Evolutionary conservation across 2,797 vertebrate genomes (phyloP).

Genomic region (Pantherophis alleghaniensis): DNA sequence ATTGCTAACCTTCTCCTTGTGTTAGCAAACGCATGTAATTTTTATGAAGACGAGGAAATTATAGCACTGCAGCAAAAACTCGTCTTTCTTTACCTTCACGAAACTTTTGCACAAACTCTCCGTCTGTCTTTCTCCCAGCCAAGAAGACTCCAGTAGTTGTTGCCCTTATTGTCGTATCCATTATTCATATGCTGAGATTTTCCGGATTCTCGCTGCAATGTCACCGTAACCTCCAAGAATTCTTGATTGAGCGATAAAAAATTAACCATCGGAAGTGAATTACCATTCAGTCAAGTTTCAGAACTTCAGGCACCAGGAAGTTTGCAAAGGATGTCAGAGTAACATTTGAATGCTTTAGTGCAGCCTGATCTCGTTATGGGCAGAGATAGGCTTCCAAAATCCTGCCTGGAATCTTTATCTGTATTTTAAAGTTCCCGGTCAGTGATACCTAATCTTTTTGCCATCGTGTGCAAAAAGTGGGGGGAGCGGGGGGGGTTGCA

Average conservation of each 20-base stretch:
- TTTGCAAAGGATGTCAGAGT: neutral
- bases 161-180: neutral
- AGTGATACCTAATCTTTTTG: too few relatives aligned
- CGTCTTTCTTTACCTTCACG: conserved; percentile 36
- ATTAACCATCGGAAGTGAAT: conserved; percentile 59
- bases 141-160: neutral
- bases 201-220: conserved; percentile 38
- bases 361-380: neutral
- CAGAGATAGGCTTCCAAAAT: neutral
- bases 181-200: conserved; percentile 47
- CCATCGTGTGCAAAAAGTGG: too few relatives aligned
- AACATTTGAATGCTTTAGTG: neutral
- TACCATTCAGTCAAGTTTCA: conserved; percentile 29
- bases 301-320: conserved; percentile 3
- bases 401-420: neutral
- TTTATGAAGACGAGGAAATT: conserved; percentile 33
- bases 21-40: conserved; percentile 28
- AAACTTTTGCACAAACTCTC: conserved; percentile 34
- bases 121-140: conserved; percentile 29
- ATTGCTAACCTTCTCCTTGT: neutral
- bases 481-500: too few relatives aligned
- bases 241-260: conserved; percentile 57
- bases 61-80: conserved; percentile 13
- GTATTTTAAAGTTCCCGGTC: neutral
- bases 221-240: conserved; percentile 55